Base-by-base conservation (phyloP, 2,113 vertebrate genomes). In the Scophthalmus maximus region DNA sequence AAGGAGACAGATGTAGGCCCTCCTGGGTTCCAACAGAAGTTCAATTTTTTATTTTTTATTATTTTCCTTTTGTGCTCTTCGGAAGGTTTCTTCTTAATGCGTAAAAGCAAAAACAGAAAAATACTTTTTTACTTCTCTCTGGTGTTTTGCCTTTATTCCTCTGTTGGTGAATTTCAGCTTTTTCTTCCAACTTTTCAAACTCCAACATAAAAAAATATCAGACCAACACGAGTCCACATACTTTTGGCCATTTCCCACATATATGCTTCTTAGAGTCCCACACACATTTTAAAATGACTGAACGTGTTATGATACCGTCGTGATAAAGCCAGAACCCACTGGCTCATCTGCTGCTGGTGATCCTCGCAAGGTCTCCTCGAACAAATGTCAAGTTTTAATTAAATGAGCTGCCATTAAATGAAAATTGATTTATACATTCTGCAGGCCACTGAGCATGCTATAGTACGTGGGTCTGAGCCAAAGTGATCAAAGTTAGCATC, bases 331-430 rank as follows among this genome's bases (percentile, higher is more conserved):
- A 3, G 17, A 6, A 60, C 75, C 50, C 10, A 36, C 14, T 46
- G 57, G 51, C 67, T 69, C 73, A 67, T 80, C 61, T 44, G 47
- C 80, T 63, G 63, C 4, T 17, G 20, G 17, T 63, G 75, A 77
- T 76, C 68, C 15, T 9, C 53, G 60, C 58, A 38, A 73, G 0
- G 26, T 49, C 34, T 23, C 36, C 49, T 73, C 23, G 44, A 62
- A 78, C 69, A 82, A 82, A 86, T 82, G 81, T 70, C 73, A 84
- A 36, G 51, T 64, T 79, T 81, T 85, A 79, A 89, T 87, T 68
- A 85, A 81, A 76, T 38, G 47, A 70, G 61, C 51, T 71, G 62
- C 59, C 44, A 66, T 77, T 61, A 56, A 62, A 68, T 64, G 32
- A 12, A 67, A 79, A 79, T 63, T 62, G 65, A 88, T 81, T 76